Evolutionary conservation across 2,113 vertebrate species (phyloP).

Genomic region (Strix aluco): DNA sequence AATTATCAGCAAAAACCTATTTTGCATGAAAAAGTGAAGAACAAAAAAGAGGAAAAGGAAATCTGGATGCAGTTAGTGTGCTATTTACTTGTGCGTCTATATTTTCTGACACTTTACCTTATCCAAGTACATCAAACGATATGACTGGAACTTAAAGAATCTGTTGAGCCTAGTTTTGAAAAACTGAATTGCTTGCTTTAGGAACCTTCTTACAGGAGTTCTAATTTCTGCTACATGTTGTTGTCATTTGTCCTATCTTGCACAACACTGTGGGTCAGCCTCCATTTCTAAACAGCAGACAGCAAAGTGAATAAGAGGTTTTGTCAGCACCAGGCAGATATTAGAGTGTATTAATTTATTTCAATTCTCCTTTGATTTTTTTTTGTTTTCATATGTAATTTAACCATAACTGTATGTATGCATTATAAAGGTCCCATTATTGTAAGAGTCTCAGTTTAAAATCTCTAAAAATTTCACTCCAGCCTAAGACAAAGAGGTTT

Average conservation of each 20-base stretch:
- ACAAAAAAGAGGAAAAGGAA: background rate
- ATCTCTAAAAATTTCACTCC: background rate
- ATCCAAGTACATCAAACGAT: background rate
- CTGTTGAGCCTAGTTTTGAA: background rate
- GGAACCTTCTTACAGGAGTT: background rate
- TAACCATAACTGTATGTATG: background rate
- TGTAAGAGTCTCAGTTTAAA: background rate
- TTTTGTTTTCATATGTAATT: background rate
- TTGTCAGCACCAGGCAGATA: background rate
- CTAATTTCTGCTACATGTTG: background rate
- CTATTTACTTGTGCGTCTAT: background rate
- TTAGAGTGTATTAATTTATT: background rate
- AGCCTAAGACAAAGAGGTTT: background rate
- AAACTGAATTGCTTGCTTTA: background rate
- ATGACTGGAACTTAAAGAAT: background rate
- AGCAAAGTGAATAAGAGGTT: background rate
- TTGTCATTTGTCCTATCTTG: background rate
- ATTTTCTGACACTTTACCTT: background rate
- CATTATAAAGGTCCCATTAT: background rate
- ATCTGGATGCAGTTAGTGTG: background rate
- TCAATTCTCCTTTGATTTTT: background rate
- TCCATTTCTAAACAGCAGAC: background rate
- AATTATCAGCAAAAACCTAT: background rate
- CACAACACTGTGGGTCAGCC: background rate
- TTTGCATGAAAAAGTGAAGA: background rate